Conservation (phyloP, 2,113 vertebrate species). For the Corapipo altera region DNA sequence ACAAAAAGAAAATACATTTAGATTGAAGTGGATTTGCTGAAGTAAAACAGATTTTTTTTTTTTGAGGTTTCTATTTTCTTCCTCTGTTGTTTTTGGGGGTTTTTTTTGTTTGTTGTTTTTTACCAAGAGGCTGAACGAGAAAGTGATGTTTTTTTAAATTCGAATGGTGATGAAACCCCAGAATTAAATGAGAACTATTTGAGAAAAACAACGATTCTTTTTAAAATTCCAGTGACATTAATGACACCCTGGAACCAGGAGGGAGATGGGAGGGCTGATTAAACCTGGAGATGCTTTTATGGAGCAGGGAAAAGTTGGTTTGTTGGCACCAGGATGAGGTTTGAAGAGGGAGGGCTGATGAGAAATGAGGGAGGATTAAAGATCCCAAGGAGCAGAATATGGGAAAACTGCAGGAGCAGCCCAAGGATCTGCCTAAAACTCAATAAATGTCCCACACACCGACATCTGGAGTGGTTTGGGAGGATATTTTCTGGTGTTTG, state of each 20-base stretch:
- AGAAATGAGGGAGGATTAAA: accelerated
- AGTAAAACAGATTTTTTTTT: neutral
- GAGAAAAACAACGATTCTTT: neutral
- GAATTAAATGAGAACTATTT: neutral
- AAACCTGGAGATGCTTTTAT: neutral
- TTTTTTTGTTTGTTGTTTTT: neutral
- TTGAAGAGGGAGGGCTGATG: neutral
- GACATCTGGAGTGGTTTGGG: neutral
- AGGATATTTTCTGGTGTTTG: neutral
- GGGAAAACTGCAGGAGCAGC: neutral
- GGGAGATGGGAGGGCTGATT: neutral
- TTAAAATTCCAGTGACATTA: neutral
- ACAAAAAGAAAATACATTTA: neutral
- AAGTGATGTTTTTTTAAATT: neutral
- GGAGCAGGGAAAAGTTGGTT: neutral
- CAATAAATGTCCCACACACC: accelerated
- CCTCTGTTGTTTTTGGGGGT: neutral
- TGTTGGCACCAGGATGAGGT: neutral
- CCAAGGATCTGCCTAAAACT: neutral
- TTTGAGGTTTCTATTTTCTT: neutral
- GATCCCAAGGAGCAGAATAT: neutral
- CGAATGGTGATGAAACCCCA: neutral
- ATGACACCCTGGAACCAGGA: neutral
- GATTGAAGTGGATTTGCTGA: neutral
- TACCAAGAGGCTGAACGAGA: neutral